A percentile compares a stretch with the other conserved stretches of the same genome.
These are phyloP conservation scores for Bicyclus anynana DNA, from an alignment of 1,140 invertebrate genomes.

Conservation along the genomic window DNA sequence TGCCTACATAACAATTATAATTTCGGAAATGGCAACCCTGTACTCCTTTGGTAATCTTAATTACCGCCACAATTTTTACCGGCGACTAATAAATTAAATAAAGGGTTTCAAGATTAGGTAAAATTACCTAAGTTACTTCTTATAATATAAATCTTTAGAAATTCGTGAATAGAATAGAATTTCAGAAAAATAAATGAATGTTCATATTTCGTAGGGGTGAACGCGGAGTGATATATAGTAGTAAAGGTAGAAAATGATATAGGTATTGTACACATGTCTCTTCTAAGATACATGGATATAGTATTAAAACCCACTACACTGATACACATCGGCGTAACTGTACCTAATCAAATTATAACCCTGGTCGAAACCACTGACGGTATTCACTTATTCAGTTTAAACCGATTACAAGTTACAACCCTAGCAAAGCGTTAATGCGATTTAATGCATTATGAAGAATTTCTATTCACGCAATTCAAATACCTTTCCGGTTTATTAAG, in stretches of 20 bases:
- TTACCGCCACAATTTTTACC: constrained; percentile 2
- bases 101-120: background rate
- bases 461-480: constrained; percentile 62
- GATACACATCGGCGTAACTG: background rate
- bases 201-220: no score
- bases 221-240: no score
- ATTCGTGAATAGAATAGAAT: no score
- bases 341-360: constrained; percentile 29
- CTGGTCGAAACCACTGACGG: constrained; percentile 12
- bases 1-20: constrained; percentile 16
- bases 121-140: background rate
- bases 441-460: constrained; percentile 54
- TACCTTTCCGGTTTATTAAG: constrained; percentile 63
- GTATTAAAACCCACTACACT: no score
- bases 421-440: constrained; percentile 49
- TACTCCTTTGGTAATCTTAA: constrained; percentile 35
- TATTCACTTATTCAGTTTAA: constrained; percentile 33
- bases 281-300: no score
- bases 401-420: constrained; percentile 50
- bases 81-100: background rate
- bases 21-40: constrained; percentile 38
- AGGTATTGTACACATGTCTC: no score
- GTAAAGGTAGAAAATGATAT: no score
- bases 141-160: no score
- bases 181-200: no score